A percentile compares a stretch with the other conserved stretches of the same genome.
Conservation (phyloP, 1,140 invertebrate genomes). For the Cyclina sinensis region DNA sequence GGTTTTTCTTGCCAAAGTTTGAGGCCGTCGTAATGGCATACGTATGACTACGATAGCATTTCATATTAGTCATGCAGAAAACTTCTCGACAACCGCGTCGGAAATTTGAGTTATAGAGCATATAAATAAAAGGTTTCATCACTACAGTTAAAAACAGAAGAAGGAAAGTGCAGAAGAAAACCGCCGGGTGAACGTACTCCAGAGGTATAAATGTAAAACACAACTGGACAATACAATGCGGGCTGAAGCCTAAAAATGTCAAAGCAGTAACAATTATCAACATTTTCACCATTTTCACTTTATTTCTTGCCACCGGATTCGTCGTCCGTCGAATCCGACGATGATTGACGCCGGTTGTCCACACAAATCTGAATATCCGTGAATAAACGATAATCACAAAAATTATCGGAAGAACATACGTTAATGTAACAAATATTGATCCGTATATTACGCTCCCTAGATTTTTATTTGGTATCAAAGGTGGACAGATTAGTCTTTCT, state of each 20-base stretch:
- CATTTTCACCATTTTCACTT: slow-evolving; percentile 84
- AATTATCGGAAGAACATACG: slow-evolving; percentile 71
- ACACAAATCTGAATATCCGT: slow-evolving; percentile 76
- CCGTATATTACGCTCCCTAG: slow-evolving; percentile 73
- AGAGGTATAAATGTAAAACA: slow-evolving; percentile 64
- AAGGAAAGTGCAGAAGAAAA: slow-evolving; percentile 71
- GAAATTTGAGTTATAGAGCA: slow-evolving; percentile 82
- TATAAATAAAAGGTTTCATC: slow-evolving; percentile 78
- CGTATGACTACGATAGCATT: slow-evolving; percentile 80
- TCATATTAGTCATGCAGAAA: slow-evolving; percentile 82
- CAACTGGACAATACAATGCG: slow-evolving; percentile 74
- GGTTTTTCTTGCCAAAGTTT: slow-evolving; percentile 79
- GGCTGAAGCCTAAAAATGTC: slow-evolving; percentile 64
- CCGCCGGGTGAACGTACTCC: slow-evolving; percentile 32
- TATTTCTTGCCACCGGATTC: slow-evolving; percentile 80
- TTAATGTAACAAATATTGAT: slow-evolving; percentile 53
- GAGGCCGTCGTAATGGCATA: slow-evolving; percentile 81
- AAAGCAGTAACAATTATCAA: slow-evolving; percentile 71
- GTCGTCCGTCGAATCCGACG: slow-evolving; percentile 70
- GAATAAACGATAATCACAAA: slow-evolving; percentile 69
- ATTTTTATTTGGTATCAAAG: slow-evolving; percentile 71
- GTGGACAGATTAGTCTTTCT: slow-evolving; percentile 63
- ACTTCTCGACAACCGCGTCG: slow-evolving; percentile 81
- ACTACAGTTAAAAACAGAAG: slow-evolving; percentile 63
- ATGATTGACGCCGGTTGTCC: slow-evolving; percentile 69